Evolutionary conservation across 2,888 invertebrate species (phyloP).

Genomic region (Stomorhina lunata): DNA sequence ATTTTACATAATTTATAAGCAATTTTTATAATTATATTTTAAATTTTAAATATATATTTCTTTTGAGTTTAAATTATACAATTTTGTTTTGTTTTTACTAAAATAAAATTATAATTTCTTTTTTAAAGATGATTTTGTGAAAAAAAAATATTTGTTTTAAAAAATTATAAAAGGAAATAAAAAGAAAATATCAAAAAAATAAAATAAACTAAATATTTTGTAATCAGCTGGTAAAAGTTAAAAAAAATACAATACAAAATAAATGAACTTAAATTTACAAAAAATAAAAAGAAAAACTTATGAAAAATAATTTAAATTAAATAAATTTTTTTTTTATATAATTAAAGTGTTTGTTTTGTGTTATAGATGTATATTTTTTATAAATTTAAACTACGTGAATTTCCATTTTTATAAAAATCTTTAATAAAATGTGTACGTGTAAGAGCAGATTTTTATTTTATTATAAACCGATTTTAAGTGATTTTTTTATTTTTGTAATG

Average conservation of each 20-base stretch:
- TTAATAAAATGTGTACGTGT: constrained; percentile 54
- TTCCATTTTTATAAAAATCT: constrained; percentile 45
- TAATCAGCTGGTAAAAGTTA: constrained; percentile 39
- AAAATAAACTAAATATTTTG: constrained; percentile 25
- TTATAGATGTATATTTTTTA: constrained; percentile 13
- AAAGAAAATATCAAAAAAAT: constrained; percentile 13
- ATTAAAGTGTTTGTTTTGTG: constrained; percentile 25
- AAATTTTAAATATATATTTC: constrained; percentile 57
- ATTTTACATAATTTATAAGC: constrained; percentile 76
- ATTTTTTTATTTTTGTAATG: constrained; percentile 7
- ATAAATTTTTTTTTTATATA: constrained; percentile 29
- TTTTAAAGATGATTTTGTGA: constrained; percentile 5
- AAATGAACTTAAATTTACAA: constrained; percentile 49
- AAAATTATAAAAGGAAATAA: constrained; percentile 20
- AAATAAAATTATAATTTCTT: constrained; percentile 43
- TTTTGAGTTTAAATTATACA: constrained; percentile 64
- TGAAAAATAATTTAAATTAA: constrained; percentile 22
- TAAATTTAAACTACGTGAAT: constrained; percentile 56
- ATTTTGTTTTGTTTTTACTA: constrained; percentile 53
- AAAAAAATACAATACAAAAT: constrained; percentile 33
- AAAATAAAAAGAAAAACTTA: constrained; percentile 11
- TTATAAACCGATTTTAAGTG: not conserved
- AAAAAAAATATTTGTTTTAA: constrained; percentile 22
- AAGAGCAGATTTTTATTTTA: constrained; percentile 45
- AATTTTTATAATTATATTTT: constrained; percentile 66